Evolutionary conservation across 1,140 invertebrate genomes (phyloP).

Genomic region (Temnothorax longispinosus): DNA sequence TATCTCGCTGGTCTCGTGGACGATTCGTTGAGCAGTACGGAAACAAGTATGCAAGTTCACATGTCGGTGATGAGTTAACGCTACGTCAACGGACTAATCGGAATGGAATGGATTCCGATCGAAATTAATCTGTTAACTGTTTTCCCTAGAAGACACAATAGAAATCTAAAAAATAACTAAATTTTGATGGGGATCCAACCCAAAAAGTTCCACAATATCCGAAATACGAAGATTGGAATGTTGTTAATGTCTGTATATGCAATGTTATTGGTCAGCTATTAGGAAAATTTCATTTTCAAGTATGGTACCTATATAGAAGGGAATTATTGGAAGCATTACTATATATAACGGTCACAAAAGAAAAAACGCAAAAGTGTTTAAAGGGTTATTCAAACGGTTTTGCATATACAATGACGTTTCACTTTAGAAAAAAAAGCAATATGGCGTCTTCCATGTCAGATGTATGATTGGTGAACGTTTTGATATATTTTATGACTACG

Average conservation of each 20-base stretch:
- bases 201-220: neutral
- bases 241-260: neutral
- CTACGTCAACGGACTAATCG: neutral
- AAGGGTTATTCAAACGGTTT: neutral
- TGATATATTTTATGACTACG: neutral
- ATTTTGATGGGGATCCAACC: no score
- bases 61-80: no score
- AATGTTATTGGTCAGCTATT: slow-evolving; percentile 3
- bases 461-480: neutral
- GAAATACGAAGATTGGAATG: neutral
- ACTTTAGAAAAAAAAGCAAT: neutral
- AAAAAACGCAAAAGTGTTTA: neutral
- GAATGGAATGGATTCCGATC: no score
- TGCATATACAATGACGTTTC: neutral
- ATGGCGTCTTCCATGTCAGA: neutral
- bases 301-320: neutral
- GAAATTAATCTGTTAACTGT: no score
- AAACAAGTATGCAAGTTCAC: neutral
- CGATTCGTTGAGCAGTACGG: neutral
- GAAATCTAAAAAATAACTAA: no score
- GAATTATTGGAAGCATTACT: neutral
- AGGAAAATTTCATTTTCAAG: neutral
- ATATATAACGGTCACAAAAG: no score
- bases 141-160: no score
- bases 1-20: neutral